Conservation (phyloP, 2,113 vertebrate genomes). For the Tachysurus fulvidraco region DNA sequence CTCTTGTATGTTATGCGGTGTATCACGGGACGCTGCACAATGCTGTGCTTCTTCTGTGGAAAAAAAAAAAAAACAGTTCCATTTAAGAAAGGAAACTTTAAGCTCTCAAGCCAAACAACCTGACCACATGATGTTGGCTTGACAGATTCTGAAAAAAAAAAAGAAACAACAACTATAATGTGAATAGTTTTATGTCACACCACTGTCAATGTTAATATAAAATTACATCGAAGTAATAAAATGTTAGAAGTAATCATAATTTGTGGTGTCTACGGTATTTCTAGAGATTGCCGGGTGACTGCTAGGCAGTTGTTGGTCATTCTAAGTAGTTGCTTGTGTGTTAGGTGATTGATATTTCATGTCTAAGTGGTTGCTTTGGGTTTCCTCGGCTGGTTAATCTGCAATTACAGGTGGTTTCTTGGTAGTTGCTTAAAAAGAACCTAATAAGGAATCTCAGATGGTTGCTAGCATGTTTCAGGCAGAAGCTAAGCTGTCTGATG, state of each 20-base stretch:
- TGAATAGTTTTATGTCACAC: background rate
- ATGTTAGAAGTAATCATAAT: background rate
- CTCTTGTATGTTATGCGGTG: constrained; percentile 1
- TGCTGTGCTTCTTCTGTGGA: background rate
- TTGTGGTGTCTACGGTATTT: background rate
- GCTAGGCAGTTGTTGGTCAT: background rate
- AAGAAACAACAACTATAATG: background rate
- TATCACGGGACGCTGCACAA: background rate
- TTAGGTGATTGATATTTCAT: background rate
- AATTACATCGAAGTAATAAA: background rate
- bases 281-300: background rate
- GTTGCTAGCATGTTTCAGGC: background rate
- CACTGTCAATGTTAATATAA: background rate
- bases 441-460: background rate
- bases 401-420: background rate
- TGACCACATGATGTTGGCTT: background rate
- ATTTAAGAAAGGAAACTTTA: background rate
- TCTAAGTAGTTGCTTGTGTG: background rate
- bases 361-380: background rate
- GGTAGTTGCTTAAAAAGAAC: background rate
- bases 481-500: background rate
- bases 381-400: background rate
- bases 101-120: background rate
- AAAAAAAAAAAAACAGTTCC: background rate
- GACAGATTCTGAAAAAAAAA: background rate